Percentiles rank a stretch among this genome's conserved stretches.
phyloP scores from a whole-genome alignment of 1,140 invertebrate species.

The Drosophila sechellia region DNA sequence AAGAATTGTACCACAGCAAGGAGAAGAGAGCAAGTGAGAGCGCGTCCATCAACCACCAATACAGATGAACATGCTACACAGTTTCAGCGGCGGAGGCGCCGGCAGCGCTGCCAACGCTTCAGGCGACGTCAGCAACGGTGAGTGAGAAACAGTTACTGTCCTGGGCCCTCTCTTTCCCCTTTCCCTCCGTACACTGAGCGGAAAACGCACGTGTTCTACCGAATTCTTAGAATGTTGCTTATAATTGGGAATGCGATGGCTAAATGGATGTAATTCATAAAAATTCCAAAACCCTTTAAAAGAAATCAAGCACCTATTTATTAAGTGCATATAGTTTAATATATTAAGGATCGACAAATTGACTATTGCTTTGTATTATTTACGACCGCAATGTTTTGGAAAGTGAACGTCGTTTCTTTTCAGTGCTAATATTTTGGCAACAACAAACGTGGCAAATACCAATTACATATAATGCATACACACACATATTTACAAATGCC shows the following conservation, averaged over 20 bases:
- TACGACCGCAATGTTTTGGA: not conserved
- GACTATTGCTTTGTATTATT: no score
- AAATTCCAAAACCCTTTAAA: no score
- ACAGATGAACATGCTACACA: constrained; percentile 82
- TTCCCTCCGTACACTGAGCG: constrained; percentile 11
- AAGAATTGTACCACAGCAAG: constrained; percentile 35
- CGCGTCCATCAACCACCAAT: constrained; percentile 36
- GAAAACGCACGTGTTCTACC: not conserved
- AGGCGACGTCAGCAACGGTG: constrained; percentile 73
- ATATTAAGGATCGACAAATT: no score
- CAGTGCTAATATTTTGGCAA: constrained; percentile 22
- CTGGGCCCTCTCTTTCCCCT: not conserved
- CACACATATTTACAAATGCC: constrained; percentile 15
- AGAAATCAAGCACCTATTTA: no score
- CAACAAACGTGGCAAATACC: constrained; percentile 47
- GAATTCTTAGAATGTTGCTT: no score
- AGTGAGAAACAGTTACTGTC: constrained; percentile 56
- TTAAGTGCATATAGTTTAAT: no score
- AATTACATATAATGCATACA: constrained; percentile 20
- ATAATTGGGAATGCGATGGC: no score
- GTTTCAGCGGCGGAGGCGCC: constrained; percentile 70
- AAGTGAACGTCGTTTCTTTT: not conserved
- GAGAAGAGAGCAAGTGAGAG: constrained; percentile 4
- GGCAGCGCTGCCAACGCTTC: constrained; percentile 58
- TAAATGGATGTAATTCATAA: no score